Conservation (phyloP, 2,113 vertebrate genomes). For the Crocuta crocuta region DNA sequence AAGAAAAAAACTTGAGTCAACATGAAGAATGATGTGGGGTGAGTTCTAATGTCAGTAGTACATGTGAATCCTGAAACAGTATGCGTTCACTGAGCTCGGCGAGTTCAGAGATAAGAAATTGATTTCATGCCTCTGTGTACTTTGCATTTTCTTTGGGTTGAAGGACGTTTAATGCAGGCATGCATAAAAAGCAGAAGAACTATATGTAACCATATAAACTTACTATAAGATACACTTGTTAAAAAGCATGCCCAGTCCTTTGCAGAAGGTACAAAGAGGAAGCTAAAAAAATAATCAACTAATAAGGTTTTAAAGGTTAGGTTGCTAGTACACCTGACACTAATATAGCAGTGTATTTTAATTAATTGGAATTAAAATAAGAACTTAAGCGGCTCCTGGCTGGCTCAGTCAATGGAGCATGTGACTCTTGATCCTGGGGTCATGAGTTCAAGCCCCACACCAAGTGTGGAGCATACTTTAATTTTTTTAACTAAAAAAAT, state of each 20-base stretch:
- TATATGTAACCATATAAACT: neutral
- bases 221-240: neutral
- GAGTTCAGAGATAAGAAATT: neutral
- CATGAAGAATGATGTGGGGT: neutral
- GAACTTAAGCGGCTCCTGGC: neutral
- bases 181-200: neutral
- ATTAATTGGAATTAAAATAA: neutral
- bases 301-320: neutral
- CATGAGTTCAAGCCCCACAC: too few relatives aligned
- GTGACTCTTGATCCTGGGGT: too few relatives aligned
- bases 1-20: neutral
- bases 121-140: neutral
- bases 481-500: too few relatives aligned
- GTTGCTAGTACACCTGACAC: neutral
- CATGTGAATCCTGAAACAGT: neutral
- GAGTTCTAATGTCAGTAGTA: neutral
- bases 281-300: neutral
- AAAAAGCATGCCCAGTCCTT: neutral
- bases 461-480: too few relatives aligned
- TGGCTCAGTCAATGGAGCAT: too few relatives aligned
- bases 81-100: neutral
- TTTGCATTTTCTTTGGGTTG: slow-evolving; percentile 21
- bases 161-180: slow-evolving; percentile 25
- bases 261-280: neutral
- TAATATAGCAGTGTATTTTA: neutral